These are phyloP conservation scores for Catagonus wagneri DNA, from an alignment of 2,113 vertebrate species.

Conservation along the genomic window DNA sequence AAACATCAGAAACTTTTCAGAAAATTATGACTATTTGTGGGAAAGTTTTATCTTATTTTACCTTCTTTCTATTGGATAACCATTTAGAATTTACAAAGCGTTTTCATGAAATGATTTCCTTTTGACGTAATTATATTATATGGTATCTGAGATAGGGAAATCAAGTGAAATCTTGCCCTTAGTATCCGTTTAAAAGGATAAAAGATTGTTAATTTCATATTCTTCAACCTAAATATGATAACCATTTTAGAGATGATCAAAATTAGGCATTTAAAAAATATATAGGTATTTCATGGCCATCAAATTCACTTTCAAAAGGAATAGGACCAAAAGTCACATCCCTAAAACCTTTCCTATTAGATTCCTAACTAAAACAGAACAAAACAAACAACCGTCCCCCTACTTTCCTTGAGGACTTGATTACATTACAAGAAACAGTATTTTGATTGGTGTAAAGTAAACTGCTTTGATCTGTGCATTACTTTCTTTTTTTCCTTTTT, in stretches of 20 bases:
- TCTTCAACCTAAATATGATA: background rate
- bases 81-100: background rate
- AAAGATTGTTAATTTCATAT: background rate
- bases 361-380: background rate
- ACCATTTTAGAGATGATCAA: background rate
- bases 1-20: background rate
- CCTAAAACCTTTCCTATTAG: background rate
- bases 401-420: background rate
- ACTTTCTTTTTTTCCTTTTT: background rate
- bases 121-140: background rate
- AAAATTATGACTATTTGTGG: background rate
- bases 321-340: background rate
- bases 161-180: background rate
- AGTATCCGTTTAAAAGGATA: background rate
- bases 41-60: background rate
- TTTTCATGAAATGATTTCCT: background rate
- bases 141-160: background rate
- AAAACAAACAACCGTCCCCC: background rate
- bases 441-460: background rate
- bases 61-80: background rate
- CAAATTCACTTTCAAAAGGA: background rate
- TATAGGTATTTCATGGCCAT: background rate
- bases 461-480: background rate
- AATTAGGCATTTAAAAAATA: background rate
- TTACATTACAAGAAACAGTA: background rate